A percentile compares a stretch with the other conserved stretches of the same genome.
These are phyloP conservation scores for Trichosurus vulpecula DNA, from an alignment of 2,797 vertebrate genomes.

Conservation along the genomic window DNA sequence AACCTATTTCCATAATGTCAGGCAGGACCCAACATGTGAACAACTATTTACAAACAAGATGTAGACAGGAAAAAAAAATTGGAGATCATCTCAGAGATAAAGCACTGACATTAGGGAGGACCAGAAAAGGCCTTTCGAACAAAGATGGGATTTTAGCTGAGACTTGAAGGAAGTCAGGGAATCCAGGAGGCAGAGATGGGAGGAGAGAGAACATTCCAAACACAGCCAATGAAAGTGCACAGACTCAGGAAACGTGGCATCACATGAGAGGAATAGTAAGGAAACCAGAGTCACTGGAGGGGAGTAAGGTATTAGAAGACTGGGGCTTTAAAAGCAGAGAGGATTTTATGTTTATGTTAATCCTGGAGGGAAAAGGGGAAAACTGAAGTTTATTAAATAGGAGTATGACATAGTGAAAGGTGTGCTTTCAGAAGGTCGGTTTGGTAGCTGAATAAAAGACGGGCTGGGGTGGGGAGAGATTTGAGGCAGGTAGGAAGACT, in stretches of 20 bases:
- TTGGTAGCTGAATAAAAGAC: too few species aligned
- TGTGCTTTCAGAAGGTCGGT: too few species aligned
- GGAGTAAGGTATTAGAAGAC: neutral
- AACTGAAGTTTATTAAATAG: neutral
- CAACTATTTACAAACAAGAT: neutral
- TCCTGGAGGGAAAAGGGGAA: neutral
- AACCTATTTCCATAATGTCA: neutral
- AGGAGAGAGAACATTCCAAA: neutral
- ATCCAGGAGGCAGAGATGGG: neutral
- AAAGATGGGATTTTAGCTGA: neutral
- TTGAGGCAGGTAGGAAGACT: too few species aligned
- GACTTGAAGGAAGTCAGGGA: neutral
- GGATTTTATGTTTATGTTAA: neutral
- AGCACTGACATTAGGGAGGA: too few species aligned
- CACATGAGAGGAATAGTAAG: neutral
- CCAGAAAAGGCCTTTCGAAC: too few species aligned
- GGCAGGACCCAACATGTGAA: neutral
- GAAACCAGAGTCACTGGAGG: neutral
- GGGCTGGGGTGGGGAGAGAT: too few species aligned
- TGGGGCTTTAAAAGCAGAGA: neutral
- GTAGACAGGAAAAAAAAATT: neutral
- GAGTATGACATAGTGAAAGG: neutral
- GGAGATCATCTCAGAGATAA: too few species aligned
- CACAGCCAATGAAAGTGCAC: neutral
- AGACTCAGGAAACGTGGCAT: neutral